phyloP scores from a whole-genome alignment of 2,113 vertebrate species.

The rabbit (Oryctolagus cuniculus) region mOryCun1.1 NC_091435.1:44468501-44469000 shows the following conservation, averaged over 20 bases:
- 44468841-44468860: neutral
- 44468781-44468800: neutral
- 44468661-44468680: neutral
- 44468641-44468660: neutral
- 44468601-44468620: neutral
- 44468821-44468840: neutral
- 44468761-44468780: neutral
- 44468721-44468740: neutral
- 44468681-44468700: neutral
- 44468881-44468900: neutral
- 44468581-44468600: neutral
- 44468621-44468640: neutral
- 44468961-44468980: neutral
- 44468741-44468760: neutral
- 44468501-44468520: neutral
- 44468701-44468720: neutral
- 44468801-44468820: neutral
- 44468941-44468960: neutral
- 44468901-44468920: neutral
- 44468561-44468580: neutral
- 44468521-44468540: neutral
- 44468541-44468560: neutral
- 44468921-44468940: neutral
- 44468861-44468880: neutral
- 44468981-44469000: neutral